phyloP scores from a whole-genome alignment of 2,797 vertebrate genomes.

The Cossypha niveicapilla region DNA sequence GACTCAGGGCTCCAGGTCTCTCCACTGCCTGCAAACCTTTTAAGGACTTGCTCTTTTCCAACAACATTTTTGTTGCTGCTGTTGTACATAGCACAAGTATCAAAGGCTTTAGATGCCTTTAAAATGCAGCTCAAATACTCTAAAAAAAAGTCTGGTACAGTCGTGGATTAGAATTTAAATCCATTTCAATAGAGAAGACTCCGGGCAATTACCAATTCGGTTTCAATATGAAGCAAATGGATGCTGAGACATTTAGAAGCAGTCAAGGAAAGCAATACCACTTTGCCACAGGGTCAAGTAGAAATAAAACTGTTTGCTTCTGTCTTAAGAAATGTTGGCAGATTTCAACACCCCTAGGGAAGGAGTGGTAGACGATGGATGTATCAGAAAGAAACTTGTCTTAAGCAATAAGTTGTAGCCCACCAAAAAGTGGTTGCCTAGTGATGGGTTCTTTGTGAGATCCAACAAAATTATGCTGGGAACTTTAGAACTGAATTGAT shows the following conservation, averaged over 20 bases:
- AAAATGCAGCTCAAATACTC: background rate
- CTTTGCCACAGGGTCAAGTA: background rate
- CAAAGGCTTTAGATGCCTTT: background rate
- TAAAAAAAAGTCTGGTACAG: background rate
- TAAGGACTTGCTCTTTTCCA: background rate
- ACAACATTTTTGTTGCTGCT: background rate
- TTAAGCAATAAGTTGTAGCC: constrained; percentile 12
- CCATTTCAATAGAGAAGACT: background rate
- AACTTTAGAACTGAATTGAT: background rate
- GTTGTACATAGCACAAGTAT: background rate
- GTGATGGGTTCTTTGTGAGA: background rate
- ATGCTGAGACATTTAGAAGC: background rate
- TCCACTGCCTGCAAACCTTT: background rate
- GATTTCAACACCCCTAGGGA: background rate
- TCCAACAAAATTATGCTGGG: background rate
- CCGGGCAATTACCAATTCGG: background rate
- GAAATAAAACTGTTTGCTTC: constrained; percentile 37
- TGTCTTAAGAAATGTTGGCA: constrained; percentile 26
- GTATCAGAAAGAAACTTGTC: constrained; percentile 24
- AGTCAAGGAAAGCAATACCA: constrained; percentile 2
- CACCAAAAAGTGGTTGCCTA: constrained; percentile 34
- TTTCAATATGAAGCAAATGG: background rate
- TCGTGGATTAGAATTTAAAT: background rate
- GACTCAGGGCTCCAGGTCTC: accelerated
- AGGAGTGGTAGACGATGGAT: background rate